phyloP scores from a whole-genome alignment of 2,113 vertebrate genomes.

The Corydoras maculifer region DNA sequence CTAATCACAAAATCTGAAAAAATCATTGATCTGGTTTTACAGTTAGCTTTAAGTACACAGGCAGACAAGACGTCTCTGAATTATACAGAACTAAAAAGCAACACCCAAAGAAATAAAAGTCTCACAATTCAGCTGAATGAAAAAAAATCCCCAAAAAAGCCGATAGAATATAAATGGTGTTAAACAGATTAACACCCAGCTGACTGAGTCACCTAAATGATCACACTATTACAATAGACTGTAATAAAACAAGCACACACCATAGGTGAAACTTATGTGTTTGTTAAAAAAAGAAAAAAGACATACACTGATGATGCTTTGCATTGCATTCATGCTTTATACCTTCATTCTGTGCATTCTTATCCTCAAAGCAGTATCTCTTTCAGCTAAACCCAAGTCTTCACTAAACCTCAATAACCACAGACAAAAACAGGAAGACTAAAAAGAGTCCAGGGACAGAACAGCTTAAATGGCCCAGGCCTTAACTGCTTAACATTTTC shows the following conservation, averaged over 20 bases:
- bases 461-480: slow-evolving; percentile 14
- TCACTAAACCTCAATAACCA: slow-evolving; percentile 38
- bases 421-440: slow-evolving; percentile 42
- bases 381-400: slow-evolving; percentile 26
- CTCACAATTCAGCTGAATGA: neutral
- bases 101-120: slow-evolving; percentile 6
- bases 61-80: slow-evolving; percentile 8
- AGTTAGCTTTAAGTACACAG: slow-evolving; percentile 51
- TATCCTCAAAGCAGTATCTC: slow-evolving; percentile 7
- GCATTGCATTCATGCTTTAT: neutral
- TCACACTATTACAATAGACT: neutral
- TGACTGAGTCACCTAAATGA: neutral
- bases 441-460: slow-evolving; percentile 28
- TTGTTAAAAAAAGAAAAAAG: neutral
- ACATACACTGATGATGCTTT: neutral
- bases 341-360: slow-evolving; percentile 14
- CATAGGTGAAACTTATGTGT: too few species aligned
- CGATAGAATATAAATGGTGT: neutral
- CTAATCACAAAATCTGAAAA: slow-evolving; percentile 49
- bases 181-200: slow-evolving; percentile 9
- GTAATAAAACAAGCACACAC: too few species aligned
- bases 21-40: slow-evolving; percentile 60
- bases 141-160: neutral
- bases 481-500: slow-evolving; percentile 12
- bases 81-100: slow-evolving; percentile 3